Evolutionary conservation across 2,888 invertebrate genomes (phyloP), one percentile per base, ranked within the genome.

Genomic region (Caenorhabditis sp.): DNA sequence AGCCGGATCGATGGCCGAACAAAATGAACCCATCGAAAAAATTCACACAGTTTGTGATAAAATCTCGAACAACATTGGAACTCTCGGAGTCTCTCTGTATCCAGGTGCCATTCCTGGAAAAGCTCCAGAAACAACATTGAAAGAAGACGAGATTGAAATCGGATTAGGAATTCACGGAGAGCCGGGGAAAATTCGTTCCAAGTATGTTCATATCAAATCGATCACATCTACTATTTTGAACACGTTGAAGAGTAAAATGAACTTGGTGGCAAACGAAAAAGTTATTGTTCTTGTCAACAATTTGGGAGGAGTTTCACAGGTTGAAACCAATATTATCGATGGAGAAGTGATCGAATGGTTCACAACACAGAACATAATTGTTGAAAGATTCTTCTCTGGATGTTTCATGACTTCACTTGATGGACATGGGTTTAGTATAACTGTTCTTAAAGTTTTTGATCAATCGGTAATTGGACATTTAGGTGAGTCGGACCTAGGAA

Each of bases 231-330:
- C 84, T 12, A 88, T 91, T 88, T 81, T 91, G 75, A 86, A 88
- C 68, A 89, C 89, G 76, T 87, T 91, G 88, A 88, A 88, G 85
- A 65, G 70, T 81, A 57, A 82, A 85, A 53, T 89, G 87, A 55
- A 82, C 75, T 54, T 82, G 53, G 54, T 70, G 26, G 53, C 58
- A 6, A 27, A 55, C 0, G 78, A 86, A n/a, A 36, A 88, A 62
- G 91, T 93, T 1, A 92, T 91, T 0, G 90, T 92, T 10, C 89
- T 94, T 81, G 88, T 95, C 5, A 93, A 94, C 89, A 95, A 94
- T 88, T 89, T 93, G 62, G 94, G 94, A 27, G 92, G 91, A 1
- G 90, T 93, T 0, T 92, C 93, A 0, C 91, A 92, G 72, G 86
- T 94, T 67, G 94, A 95, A 87, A 91, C 93, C 89, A 92, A 92